These are phyloP conservation scores for Propithecus coquereli DNA, from an alignment of 2,113 vertebrate species.

Conservation along the genomic window DNA sequence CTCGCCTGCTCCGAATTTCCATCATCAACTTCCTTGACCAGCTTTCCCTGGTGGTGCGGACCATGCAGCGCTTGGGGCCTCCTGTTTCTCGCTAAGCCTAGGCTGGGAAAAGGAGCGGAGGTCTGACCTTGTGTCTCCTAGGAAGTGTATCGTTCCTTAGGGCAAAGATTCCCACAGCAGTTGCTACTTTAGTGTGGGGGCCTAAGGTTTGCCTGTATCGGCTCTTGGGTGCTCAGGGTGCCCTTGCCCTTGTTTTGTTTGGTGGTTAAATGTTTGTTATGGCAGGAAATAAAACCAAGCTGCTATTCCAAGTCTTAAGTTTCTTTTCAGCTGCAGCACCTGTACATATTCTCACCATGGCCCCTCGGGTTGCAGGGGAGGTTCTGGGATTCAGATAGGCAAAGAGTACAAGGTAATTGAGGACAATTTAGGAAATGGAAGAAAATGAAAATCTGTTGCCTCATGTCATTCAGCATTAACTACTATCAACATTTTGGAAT, in stretches of 20 bases:
- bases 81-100: conserved; percentile 54
- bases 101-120: background rate
- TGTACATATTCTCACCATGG: background rate
- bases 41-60: conserved; percentile 85
- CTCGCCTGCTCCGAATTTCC: conserved; percentile 87
- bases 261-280: background rate
- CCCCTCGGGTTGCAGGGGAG: no score
- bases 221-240: background rate
- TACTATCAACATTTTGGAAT: no score
- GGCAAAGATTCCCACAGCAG: background rate
- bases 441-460: no score
- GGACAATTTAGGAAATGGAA: no score
- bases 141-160: background rate
- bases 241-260: background rate
- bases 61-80: conserved; percentile 87
- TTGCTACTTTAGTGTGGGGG: background rate
- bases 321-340: background rate
- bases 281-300: conserved; percentile 22
- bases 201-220: background rate
- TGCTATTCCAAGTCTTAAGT: background rate
- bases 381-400: no score
- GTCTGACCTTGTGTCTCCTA: background rate
- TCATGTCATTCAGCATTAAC: no score
- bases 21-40: conserved; percentile 88
- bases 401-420: no score